phyloP scores from a whole-genome alignment of 2,113 vertebrate genomes.

The Leucosticte australis region DNA sequence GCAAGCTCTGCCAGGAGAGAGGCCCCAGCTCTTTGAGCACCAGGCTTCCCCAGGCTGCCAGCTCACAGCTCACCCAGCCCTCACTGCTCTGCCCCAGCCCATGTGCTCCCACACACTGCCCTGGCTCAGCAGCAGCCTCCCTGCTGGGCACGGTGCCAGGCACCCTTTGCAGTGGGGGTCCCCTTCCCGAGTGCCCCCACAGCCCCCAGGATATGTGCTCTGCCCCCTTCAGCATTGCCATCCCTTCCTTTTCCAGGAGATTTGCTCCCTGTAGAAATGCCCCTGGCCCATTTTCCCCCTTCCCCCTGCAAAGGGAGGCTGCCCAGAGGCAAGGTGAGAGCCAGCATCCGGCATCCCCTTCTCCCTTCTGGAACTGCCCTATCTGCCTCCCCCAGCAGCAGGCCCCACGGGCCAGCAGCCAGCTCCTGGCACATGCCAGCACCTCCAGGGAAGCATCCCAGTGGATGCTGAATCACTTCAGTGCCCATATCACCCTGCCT shows the following conservation, averaged over 20 bases:
- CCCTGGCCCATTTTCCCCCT: neutral
- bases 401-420: neutral
- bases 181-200: accelerated
- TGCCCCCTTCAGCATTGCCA: neutral
- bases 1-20: neutral
- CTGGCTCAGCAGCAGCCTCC: neutral
- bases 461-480: neutral
- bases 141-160: neutral
- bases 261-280: neutral
- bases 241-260: neutral
- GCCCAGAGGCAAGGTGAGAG: neutral
- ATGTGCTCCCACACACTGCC: neutral
- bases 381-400: neutral
- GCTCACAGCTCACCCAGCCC: accelerated
- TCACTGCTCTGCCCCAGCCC: neutral
- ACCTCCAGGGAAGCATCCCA: neutral
- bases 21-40: neutral
- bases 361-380: accelerated
- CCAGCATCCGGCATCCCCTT: neutral
- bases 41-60: neutral
- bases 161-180: accelerated
- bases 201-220: neutral
- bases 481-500: accelerated
- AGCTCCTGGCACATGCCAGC: neutral
- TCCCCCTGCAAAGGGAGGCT: neutral